These are phyloP conservation scores for Pteropus rufus DNA, from an alignment of 2,797 vertebrate genomes.

Conservation along the genomic window DNA sequence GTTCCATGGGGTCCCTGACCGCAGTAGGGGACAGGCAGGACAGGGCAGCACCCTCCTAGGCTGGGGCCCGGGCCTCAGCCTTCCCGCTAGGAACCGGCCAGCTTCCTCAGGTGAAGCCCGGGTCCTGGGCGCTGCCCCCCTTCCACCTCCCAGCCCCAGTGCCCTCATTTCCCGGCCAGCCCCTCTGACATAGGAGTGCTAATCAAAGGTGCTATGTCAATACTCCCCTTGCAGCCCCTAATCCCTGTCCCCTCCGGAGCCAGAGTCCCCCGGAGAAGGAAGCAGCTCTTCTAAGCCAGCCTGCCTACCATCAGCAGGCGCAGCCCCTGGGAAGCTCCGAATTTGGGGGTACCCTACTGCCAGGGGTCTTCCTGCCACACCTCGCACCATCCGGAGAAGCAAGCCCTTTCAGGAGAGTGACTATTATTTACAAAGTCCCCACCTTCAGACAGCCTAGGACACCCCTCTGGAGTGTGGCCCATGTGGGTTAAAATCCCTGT, in stretches of 20 bases:
- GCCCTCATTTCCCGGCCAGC: not conserved
- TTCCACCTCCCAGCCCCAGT: not conserved
- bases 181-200: slow-evolving; percentile 37
- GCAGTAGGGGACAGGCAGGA: not conserved
- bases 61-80: not conserved
- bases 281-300: not conserved
- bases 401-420: not conserved
- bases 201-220: slow-evolving; percentile 60
- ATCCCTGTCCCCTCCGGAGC: slow-evolving; percentile 1
- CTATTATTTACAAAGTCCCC: not conserved
- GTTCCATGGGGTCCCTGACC: not conserved
- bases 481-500: not conserved
- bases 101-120: not conserved
- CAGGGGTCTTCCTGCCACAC: not conserved
- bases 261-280: slow-evolving; percentile 57
- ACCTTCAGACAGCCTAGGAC: not conserved
- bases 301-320: not conserved
- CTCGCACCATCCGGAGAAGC: not conserved
- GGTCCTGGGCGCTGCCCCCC: not conserved
- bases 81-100: fast-evolving
- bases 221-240: not conserved
- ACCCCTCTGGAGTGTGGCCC: not conserved
- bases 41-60: not conserved
- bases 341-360: not conserved
- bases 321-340: not conserved